A percentile compares a stretch with the other conserved stretches of the same genome.
Conservation (phyloP, 1,140 invertebrate species). For the Pinna nobilis region DNA sequence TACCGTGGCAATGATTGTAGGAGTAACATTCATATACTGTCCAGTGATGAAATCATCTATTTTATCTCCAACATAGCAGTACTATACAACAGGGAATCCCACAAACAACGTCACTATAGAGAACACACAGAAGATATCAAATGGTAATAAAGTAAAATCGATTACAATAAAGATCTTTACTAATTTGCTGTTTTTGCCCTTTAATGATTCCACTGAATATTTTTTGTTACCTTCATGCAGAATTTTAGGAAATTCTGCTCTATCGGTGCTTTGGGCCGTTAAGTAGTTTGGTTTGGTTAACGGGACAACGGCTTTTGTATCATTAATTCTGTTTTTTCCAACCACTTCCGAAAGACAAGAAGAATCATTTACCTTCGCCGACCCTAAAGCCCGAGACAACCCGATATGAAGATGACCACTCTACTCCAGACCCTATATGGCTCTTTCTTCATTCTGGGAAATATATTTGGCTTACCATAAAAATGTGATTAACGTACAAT, state of each 20-base stretch:
- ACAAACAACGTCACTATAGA: slow-evolving; percentile 92
- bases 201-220: neutral
- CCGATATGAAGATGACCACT: too few relatives aligned
- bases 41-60: slow-evolving; percentile 93
- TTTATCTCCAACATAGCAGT: slow-evolving; percentile 94
- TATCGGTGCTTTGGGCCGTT: neutral
- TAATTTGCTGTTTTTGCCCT: neutral
- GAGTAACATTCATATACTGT: slow-evolving; percentile 89
- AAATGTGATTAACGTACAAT: too few relatives aligned
- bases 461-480: too few relatives aligned
- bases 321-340: too few relatives aligned
- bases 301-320: too few relatives aligned
- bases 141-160: slow-evolving; percentile 76
- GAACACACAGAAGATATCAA: slow-evolving; percentile 95
- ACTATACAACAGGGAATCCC: slow-evolving; percentile 90
- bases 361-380: too few relatives aligned
- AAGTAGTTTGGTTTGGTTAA: too few relatives aligned
- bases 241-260: neutral
- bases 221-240: neutral
- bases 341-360: too few relatives aligned
- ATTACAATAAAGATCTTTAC: neutral
- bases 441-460: too few relatives aligned
- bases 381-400: too few relatives aligned
- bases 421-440: too few relatives aligned
- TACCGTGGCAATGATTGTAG: slow-evolving; percentile 93